Base-by-base conservation (phyloP, 1,140 invertebrate genomes). In the Aphidius gifuensis region DNA sequence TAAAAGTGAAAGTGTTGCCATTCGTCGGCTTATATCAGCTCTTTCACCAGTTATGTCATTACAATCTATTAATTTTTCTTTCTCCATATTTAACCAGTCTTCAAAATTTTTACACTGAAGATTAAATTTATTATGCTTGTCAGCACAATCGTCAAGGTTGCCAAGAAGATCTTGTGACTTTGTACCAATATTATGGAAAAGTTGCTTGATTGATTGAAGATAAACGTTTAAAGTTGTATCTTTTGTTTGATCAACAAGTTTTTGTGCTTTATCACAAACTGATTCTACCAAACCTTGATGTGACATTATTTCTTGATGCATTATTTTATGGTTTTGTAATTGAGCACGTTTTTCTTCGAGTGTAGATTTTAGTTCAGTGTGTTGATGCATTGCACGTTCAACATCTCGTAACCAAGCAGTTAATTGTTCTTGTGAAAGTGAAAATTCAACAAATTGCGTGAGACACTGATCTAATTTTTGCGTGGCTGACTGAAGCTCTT, bases 261-360 rank as follows among this genome's bases (percentile, higher is more conserved):
- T 87, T 71, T 94, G 90, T 8, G 94, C 94, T 78, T 94, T 96
- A 60, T 96, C 93, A 74, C 92, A 94, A 21, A 98, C 92, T 60
- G 90, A 88, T 72, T 96, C 92, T 0, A 98, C 90, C 1, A 97
- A 77, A 55, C 88, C 85, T 74, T 94, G 92, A 82, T 97, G 93
- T 0, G 92, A 93, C 80, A 92, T 88, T 53, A 98, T 96, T 80
- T 97, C 95, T 79, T 97, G 94, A 72, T 97, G 93, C 78, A 96
- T 90, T 44, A 97, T 90, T 78, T 93, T 93, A 73, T 97, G 94
- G 72, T 95, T 96, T 75, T 97, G 94, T 11, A 97, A 76, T 74
- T 97, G 94, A 0, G 93, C 94, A 65, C 92, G 88, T 80, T 97
- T 98, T 74, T 97, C 95, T 80, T 96, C 94, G 23, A 98, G 78